Conservation (phyloP, 2,888 invertebrate genomes). For the Drosophila neotestacea region DNA sequence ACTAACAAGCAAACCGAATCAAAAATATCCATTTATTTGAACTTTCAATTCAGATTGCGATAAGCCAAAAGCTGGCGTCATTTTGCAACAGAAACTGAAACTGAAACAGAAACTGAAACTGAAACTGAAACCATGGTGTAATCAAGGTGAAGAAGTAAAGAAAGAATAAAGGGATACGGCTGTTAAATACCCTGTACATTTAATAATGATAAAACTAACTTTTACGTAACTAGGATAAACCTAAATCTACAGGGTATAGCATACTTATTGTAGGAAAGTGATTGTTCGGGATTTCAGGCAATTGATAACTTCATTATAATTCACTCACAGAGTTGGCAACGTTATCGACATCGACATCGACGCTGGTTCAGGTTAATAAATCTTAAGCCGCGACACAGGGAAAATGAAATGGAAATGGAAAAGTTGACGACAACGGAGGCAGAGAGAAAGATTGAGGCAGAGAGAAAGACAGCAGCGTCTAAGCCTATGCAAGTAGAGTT, state of each 20-base stretch:
- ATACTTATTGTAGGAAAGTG: neutral
- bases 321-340: conserved; percentile 35
- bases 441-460: neutral
- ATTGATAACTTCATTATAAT: conserved; percentile 57
- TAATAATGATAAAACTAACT: neutral
- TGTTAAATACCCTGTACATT: conserved; percentile 9
- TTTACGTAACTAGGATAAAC: neutral
- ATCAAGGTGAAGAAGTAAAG: conserved; percentile 17
- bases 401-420: conserved; percentile 43
- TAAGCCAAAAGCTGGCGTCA: conserved; percentile 47
- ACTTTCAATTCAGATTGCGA: conserved; percentile 64
- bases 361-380: conserved; percentile 74
- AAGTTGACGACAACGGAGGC: conserved; percentile 1
- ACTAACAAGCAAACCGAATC: conserved; percentile 40
- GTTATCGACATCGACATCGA: conserved; percentile 27
- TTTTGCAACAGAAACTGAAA: conserved; percentile 4
- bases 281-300: conserved; percentile 6
- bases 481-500: conserved; percentile 71
- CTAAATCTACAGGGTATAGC: conserved; percentile 31
- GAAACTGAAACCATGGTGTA: conserved; percentile 22
- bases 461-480: conserved; percentile 52
- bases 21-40: conserved; percentile 61
- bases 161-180: neutral
- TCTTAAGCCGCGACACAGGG: conserved; percentile 73
- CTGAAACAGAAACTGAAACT: neutral